phyloP scores from a whole-genome alignment of 2,113 vertebrate species.

The Aldabrachelys gigantea region DNA sequence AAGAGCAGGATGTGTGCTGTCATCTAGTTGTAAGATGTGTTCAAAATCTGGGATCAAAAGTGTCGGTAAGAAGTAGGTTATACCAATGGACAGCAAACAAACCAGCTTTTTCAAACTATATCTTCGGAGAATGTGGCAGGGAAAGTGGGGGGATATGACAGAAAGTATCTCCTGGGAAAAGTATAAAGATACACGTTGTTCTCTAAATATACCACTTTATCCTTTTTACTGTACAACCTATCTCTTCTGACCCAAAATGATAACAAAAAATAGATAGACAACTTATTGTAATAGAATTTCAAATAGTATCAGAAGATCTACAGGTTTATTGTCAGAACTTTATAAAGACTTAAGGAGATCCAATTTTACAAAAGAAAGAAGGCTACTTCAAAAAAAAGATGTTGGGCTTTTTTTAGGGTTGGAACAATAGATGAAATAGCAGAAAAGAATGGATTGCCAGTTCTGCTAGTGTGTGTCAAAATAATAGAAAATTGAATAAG shows the following conservation, averaged over 20 bases:
- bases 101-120: background rate
- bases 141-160: background rate
- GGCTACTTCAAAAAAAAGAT: background rate
- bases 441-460: background rate
- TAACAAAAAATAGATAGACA: background rate
- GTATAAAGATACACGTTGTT: background rate
- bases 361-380: background rate
- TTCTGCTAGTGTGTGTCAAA: background rate
- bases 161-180: background rate
- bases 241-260: background rate
- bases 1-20: background rate
- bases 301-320: background rate
- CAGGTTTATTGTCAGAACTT: conserved; percentile 1
- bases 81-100: background rate
- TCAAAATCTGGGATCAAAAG: background rate
- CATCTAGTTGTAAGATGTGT: background rate
- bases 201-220: background rate
- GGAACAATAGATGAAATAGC: background rate
- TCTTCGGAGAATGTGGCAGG: background rate
- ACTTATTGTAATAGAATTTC: conserved; percentile 21
- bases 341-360: background rate
- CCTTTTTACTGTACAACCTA: background rate
- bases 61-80: background rate
- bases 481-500: background rate
- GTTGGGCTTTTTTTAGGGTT: background rate